Evolutionary conservation across 2,797 vertebrate genomes (phyloP).

Genomic region (Hybognathus amarus): DNA sequence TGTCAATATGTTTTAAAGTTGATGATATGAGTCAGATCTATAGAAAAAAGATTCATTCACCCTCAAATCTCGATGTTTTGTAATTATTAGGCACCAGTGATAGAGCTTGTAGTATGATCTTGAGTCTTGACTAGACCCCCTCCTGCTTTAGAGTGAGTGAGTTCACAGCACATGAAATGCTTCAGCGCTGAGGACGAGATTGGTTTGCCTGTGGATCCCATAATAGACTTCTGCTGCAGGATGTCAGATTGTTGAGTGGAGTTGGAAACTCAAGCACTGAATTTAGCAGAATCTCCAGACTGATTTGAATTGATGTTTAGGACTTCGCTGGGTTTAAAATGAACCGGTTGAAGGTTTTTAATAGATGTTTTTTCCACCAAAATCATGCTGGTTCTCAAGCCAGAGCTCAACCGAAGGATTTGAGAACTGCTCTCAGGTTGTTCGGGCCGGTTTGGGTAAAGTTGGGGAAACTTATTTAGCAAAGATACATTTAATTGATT

Average conservation of each 20-base stretch:
- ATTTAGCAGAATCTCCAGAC: conserved; percentile 61
- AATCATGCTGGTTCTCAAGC: background rate
- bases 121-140: background rate
- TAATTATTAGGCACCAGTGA: background rate
- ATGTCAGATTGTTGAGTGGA: conserved; percentile 53
- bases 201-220: conserved; percentile 56
- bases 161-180: conserved; percentile 22
- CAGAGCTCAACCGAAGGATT: background rate
- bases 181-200: conserved; percentile 26
- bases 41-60: background rate
- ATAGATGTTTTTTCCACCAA: conserved; percentile 22
- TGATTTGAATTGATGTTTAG: conserved; percentile 64
- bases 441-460: background rate
- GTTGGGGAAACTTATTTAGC: no score
- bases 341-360: conserved; percentile 58
- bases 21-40: background rate
- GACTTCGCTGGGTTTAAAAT: conserved; percentile 54
- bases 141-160: conserved; percentile 21
- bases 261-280: conserved; percentile 58
- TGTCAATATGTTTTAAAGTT: background rate
- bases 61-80: background rate
- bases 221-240: conserved; percentile 51
- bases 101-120: background rate
- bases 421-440: background rate
- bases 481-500: background rate